These are phyloP conservation scores for Nemapogon koenigi DNA, from an alignment of 2,888 invertebrate species.

Conservation along the genomic window DNA sequence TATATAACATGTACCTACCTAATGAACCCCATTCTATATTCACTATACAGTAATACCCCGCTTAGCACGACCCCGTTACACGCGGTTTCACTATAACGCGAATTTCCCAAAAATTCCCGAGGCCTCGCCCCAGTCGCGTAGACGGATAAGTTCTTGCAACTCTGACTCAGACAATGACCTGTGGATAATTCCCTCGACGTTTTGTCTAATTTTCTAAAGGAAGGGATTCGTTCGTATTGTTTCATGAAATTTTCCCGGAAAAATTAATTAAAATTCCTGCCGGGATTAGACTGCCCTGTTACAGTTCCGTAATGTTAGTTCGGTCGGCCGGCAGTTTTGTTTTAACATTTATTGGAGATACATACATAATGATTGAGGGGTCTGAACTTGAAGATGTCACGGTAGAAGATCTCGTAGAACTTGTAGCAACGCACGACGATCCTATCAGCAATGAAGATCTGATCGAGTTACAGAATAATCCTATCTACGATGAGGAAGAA, in stretches of 20 bases:
- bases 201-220: slow-evolving; percentile 3
- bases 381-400: slow-evolving; percentile 15
- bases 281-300: too few species aligned
- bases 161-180: too few species aligned
- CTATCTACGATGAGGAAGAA: slow-evolving; percentile 17
- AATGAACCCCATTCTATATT: too few species aligned
- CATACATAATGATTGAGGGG: slow-evolving; percentile 4
- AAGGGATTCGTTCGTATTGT: slow-evolving; percentile 14
- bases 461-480: slow-evolving; percentile 17
- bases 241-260: slow-evolving; percentile 16
- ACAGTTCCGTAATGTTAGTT: too few species aligned
- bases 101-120: slow-evolving; percentile 3
- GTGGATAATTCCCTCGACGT: too few species aligned
- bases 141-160: too few species aligned
- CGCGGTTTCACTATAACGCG: slow-evolving; percentile 8
- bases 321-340: too few species aligned
- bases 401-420: slow-evolving; percentile 14
- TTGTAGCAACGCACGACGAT: slow-evolving; percentile 17
- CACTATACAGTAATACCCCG: slow-evolving; percentile 4
- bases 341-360: too few species aligned
- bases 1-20: too few species aligned
- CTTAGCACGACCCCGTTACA: slow-evolving; percentile 5
- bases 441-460: slow-evolving; percentile 18
- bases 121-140: too few species aligned
- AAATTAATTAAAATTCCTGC: too few species aligned